Evolutionary conservation across 1,140 invertebrate genomes (phyloP).

Genomic region (Muscidifurax raptorellus): DNA sequence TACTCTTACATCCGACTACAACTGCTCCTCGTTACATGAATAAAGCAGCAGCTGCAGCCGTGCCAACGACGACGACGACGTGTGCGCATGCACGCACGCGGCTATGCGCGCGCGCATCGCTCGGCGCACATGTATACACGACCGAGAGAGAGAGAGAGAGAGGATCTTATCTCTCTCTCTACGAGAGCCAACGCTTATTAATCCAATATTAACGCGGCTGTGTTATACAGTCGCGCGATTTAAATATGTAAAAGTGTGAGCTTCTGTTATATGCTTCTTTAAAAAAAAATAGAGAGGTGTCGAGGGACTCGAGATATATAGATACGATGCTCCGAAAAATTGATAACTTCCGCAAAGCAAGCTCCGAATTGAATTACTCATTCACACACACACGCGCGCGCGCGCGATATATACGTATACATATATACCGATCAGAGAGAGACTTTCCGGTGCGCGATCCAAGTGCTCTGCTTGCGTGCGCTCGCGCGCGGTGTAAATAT

Average conservation of each 20-base stretch:
- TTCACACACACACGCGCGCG: no score
- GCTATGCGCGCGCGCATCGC: neutral
- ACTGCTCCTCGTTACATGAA: neutral
- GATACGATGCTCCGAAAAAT: no score
- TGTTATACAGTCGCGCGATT: no score
- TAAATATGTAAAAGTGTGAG: no score
- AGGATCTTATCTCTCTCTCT: neutral
- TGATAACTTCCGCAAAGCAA: neutral
- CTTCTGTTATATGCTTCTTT: no score
- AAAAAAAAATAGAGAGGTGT: neutral
- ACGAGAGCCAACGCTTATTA: neutral
- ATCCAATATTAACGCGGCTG: neutral
- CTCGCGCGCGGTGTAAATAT: conserved; percentile 32
- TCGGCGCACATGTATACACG: neutral
- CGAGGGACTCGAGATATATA: no score
- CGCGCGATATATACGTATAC: neutral
- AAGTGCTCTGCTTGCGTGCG: neutral
- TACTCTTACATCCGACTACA: neutral
- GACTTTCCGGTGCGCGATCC: neutral
- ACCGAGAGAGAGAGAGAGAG: conserved; percentile 22
- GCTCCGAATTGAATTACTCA: no score
- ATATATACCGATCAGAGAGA: neutral
- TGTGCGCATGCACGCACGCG: neutral
- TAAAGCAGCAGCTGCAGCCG: neutral
- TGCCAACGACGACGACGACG: neutral